Percentiles rank a stretch among this genome's conserved stretches.
Evolutionary conservation across 2,113 vertebrate species (phyloP).

Genomic region (Agelaius tricolor): DNA sequence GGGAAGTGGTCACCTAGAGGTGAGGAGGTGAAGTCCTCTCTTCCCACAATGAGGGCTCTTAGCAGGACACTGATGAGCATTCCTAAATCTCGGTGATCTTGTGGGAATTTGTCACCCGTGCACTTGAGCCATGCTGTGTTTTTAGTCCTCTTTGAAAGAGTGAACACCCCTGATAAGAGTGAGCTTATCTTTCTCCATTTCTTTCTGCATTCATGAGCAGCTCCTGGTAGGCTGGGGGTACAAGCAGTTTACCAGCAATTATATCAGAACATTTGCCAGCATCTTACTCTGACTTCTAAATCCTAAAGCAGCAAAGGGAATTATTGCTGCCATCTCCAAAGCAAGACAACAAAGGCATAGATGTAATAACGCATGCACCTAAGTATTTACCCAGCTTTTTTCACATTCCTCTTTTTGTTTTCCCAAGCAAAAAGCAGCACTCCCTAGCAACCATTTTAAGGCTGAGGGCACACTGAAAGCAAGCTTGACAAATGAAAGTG

Average conservation of each 20-base stretch:
- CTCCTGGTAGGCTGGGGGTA: neutral
- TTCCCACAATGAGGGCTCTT: neutral
- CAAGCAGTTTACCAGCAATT: neutral
- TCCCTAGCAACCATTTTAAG: conserved; percentile 33
- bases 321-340: neutral
- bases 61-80: neutral
- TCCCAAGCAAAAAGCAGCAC: neutral
- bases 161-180: neutral
- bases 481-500: neutral
- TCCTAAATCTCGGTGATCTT: neutral
- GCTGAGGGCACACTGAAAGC: neutral
- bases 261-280: neutral
- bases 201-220: neutral
- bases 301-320: neutral
- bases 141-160: neutral
- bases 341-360: neutral
- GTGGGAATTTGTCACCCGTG: neutral
- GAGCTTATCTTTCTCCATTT: neutral
- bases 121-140: neutral
- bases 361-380: neutral
- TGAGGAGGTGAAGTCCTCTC: neutral
- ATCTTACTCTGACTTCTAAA: neutral
- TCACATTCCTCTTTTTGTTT: conserved; percentile 25
- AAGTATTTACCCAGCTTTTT: neutral
- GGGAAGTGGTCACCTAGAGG: neutral